Evolutionary conservation across 2,113 vertebrate species (phyloP), one percentile per base, ranked within the genome.

Genomic region (Phrynosoma blainvillii): DNA sequence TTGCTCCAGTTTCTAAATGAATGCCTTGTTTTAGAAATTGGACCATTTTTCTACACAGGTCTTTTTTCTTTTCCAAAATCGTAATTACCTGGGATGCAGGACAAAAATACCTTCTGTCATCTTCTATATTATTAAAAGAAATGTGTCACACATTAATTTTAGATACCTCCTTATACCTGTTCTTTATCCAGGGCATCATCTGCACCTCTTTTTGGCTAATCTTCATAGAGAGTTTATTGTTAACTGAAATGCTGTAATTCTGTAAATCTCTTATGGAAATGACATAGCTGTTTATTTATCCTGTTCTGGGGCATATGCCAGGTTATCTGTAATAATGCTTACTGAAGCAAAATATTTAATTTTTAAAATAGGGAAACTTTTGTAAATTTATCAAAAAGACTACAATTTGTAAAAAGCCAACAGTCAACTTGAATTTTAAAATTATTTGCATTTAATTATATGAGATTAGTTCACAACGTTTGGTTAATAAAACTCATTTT

Each of bases 81-180:
- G 13, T 70, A 80, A 92, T 86, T 96, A 86, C 83, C 90, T 92
- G 88, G 92, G 87, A 83, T 76, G 40, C 40, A 36, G 59, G 84
- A 93, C 83, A 94, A 87, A 93, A 95, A 93, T 88, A 92, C 91
- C 82, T 18, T 4, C 80, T 74, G 71, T 88, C 87, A 92, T 91
- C 82, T 18, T 4, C 82, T 74, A 75, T 88, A 90, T 54, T 30
- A 83, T 75, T 88, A 88, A 90, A 89, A 89, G 65, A 62, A 11
- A 71, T 79, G 40, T 73, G 23, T 91, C 12, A 47, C 14, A 62
- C 70, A 36, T 81, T 81, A 32, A 54, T 81, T 82, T 59, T 78
- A 52, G 70, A 87, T 21, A 47, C 87, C 1, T 76, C 0, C 62
- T 90, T 80, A 56, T 76, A 77, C 18, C 0, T 21, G 42, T 74